Base-by-base conservation (phyloP, 1,140 invertebrate species). In the Atopsyche davidsoni region DNA sequence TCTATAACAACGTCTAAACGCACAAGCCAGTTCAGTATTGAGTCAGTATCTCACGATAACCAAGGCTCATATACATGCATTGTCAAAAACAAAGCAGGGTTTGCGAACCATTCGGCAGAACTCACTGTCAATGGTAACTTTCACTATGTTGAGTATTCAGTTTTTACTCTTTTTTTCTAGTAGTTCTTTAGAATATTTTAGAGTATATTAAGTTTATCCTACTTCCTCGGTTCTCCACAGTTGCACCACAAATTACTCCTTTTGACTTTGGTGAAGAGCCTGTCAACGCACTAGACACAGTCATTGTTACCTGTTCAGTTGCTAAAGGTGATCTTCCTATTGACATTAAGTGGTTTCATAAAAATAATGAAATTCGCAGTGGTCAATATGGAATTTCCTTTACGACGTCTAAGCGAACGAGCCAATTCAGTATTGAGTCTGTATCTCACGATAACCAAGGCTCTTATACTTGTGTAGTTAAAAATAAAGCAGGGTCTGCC, bases 321-420 rank as follows among this genome's bases (percentile, higher is more conserved):
- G 77, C 79, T 44, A 85, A 86, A 62, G 87, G 86, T 3, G 86
- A 88, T 62, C 69, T 79, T 46, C 86, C 86, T 1, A 72, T 90
- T 24, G 78, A 78, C 52, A 85, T 89, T 31, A 73, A 72, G 4
- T 87, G 85, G 83, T 67, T 69, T 28, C 68, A 79, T 49, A 77
- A 82, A 57, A 70, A 69, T 51, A 70, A 71, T 7, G 46, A 28
- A 17, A 44, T 46, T 16, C 65, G 59, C 43, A 59, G 68, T 39
- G 70, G 66, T 52, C 54, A 72, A 56, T 61, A 64, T 63, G 79
- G 85, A 60, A 62, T 92, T 67, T 66, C 70, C 57, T 61, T 87
- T 59, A 59, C 72, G 72, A 76, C 72, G 50, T 69, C 83, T 61
- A 77, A 87, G 75, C 70, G 78, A 57, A 64, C 77, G 17, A 85